phyloP scores from a whole-genome alignment of 2,888 invertebrate genomes.

The Panzeria rudis region DNA sequence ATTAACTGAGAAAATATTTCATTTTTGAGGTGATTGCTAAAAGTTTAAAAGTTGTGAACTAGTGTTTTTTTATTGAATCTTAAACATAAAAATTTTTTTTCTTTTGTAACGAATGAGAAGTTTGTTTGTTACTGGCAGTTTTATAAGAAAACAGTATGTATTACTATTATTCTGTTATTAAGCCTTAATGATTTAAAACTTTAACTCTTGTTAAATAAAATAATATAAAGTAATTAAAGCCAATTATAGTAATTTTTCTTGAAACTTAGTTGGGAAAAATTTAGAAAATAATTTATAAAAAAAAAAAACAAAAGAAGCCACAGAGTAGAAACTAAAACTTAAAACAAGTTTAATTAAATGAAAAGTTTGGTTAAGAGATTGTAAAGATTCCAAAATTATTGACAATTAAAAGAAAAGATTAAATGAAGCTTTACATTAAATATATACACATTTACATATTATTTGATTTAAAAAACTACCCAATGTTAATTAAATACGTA shows the following conservation, averaged over 20 bases:
- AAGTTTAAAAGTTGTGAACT: no score
- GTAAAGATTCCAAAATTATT: constrained; percentile 5
- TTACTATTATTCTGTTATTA: not conserved
- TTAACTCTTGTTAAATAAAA: constrained; percentile 46
- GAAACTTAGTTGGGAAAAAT: constrained; percentile 5
- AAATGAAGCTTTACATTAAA: no score
- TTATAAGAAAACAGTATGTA: no score
- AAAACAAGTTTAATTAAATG: not conserved
- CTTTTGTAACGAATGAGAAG: no score
- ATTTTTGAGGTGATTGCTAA: no score
- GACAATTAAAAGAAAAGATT: not conserved
- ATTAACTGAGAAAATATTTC: no score
- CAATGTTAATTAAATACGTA: constrained; percentile 6
- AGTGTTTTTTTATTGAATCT: no score
- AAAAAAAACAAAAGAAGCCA: constrained; percentile 21
- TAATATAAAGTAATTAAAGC: constrained; percentile 3
- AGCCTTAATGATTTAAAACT: constrained; percentile 35
- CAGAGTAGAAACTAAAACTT: constrained; percentile 41
- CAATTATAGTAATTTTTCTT: constrained; percentile 6
- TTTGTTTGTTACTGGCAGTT: no score
- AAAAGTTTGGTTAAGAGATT: not conserved
- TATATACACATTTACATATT: constrained; percentile 1
- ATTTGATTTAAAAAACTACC: not conserved
- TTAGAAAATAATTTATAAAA: constrained; percentile 18
- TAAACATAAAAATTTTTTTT: no score